Evolutionary conservation across 2,113 vertebrate species (phyloP).

Genomic region (Sakesphorus luctuosus): DNA sequence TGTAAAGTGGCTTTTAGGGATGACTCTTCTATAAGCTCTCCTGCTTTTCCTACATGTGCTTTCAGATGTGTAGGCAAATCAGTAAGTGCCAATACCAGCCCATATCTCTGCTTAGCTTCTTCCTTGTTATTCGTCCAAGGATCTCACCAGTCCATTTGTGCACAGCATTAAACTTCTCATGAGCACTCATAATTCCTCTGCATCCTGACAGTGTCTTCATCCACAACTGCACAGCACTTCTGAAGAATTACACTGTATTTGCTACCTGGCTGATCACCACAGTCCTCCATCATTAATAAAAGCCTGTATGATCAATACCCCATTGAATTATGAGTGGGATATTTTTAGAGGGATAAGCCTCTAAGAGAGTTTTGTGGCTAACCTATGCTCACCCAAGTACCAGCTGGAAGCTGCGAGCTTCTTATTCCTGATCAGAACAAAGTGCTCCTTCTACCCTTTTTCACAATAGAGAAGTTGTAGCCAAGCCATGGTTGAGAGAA

Average conservation of each 20-base stretch:
- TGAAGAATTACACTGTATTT: not conserved
- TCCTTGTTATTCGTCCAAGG: not conserved
- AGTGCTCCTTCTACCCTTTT: not conserved
- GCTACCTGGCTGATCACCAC: not conserved
- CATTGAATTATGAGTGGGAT: fast-evolving
- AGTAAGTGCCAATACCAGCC: not conserved
- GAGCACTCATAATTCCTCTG: slow-evolving; percentile 22
- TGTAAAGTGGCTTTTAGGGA: slow-evolving; percentile 42
- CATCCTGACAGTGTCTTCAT: not conserved
- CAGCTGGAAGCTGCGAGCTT: not conserved
- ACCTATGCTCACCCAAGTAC: not conserved
- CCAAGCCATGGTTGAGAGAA: not conserved
- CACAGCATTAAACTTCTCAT: not conserved
- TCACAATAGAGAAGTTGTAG: not conserved
- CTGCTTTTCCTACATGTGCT: not conserved
- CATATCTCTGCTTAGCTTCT: not conserved
- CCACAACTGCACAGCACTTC: not conserved
- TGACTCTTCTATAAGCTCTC: not conserved
- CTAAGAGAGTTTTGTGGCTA: not conserved
- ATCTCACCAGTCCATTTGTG: slow-evolving; percentile 23
- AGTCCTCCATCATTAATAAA: not conserved
- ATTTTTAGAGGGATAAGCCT: not conserved
- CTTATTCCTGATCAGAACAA: not conserved
- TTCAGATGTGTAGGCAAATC: slow-evolving; percentile 16
- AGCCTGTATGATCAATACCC: not conserved